Conservation (phyloP, 1,140 invertebrate genomes). For the Drosophila simulans region DNA sequence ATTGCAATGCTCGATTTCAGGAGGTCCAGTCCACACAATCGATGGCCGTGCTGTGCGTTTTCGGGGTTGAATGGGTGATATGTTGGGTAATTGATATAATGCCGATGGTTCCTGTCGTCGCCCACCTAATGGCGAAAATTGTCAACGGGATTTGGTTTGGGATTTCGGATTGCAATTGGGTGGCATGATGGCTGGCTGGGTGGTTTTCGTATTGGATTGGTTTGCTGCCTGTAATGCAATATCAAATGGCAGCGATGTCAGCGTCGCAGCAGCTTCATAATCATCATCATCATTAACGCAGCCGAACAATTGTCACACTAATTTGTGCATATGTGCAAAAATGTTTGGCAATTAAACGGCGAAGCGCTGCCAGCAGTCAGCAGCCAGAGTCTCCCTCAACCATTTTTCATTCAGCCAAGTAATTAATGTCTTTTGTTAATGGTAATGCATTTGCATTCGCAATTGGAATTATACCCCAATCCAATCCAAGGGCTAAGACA, state of each 20-base stretch:
- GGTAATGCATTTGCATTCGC: conserved; percentile 65
- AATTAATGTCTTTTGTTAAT: conserved; percentile 73
- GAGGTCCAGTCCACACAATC: neutral
- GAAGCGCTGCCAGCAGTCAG: neutral
- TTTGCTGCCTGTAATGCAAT: conserved; percentile 50
- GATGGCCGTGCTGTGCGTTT: neutral
- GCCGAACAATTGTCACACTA: conserved; percentile 62
- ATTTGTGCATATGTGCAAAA: conserved; percentile 75
- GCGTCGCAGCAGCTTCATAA: conserved; percentile 10
- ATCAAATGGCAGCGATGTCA: conserved; percentile 39
- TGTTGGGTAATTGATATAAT: conserved; percentile 81
- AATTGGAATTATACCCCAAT: conserved; percentile 54
- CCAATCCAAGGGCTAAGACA: conserved; percentile 31
- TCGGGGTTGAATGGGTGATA: conserved; percentile 10
- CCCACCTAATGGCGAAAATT: conserved; percentile 76
- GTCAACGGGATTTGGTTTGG: conserved; percentile 62
- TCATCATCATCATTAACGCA: conserved; percentile 73
- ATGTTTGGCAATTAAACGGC: conserved; percentile 73
- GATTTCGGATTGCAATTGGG: conserved; percentile 24
- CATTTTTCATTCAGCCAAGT: conserved; percentile 65
- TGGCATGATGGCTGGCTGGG: conserved; percentile 9
- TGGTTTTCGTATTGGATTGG: neutral
- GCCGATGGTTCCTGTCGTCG: conserved; percentile 55
- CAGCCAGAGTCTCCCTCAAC: conserved; percentile 11
- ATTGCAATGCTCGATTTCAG: conserved; percentile 78